These are phyloP conservation scores for Accipiter cooperii DNA, from an alignment of 2,113 vertebrate species.

Conservation along the genomic window DNA sequence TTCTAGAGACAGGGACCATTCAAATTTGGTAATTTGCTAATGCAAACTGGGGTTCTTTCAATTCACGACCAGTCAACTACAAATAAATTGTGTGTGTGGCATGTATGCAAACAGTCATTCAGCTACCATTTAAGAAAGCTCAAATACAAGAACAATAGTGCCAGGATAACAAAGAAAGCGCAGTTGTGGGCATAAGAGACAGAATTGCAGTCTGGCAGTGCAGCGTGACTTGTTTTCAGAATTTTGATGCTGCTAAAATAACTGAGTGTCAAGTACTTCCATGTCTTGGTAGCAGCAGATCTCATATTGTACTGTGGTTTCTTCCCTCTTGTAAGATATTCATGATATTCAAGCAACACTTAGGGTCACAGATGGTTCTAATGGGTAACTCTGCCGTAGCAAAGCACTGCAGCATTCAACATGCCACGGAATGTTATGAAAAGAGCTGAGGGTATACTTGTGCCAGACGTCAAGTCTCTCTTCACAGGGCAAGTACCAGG, in stretches of 20 bases:
- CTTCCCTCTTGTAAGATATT: neutral
- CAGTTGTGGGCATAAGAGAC: rapidly evolving
- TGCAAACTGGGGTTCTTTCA: neutral
- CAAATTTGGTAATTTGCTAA: neutral
- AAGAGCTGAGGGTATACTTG: neutral
- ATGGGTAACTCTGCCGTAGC: neutral
- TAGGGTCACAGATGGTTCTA: neutral
- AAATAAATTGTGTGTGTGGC: neutral
- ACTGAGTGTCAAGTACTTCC: neutral
- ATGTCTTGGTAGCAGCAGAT: neutral
- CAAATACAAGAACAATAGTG: neutral
- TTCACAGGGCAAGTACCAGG: neutral
- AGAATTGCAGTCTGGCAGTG: neutral
- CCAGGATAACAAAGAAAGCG: neutral
- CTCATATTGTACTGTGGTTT: neutral
- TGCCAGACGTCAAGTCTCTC: neutral
- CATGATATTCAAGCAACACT: neutral
- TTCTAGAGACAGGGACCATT: neutral
- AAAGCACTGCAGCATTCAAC: neutral
- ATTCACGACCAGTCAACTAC: neutral
- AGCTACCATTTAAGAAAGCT: neutral
- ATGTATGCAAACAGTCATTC: neutral
- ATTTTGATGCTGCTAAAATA: neutral
- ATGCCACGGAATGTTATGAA: rapidly evolving
- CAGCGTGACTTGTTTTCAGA: neutral